These are phyloP conservation scores for Coccyzus lansbergi DNA, from an alignment of 2,797 vertebrate species.

Conservation along the genomic window DNA sequence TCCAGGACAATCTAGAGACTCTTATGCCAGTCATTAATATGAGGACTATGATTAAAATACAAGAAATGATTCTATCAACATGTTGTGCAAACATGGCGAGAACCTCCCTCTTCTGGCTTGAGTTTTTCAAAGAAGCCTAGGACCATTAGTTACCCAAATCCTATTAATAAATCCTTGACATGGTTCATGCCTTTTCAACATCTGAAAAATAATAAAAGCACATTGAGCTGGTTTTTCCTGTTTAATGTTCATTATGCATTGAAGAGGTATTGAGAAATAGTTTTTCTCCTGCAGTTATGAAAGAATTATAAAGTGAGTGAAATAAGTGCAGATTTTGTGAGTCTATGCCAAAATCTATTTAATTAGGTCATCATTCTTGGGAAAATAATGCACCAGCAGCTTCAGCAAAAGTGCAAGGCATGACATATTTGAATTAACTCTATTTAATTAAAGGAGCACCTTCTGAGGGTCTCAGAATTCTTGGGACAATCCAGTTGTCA, in stretches of 20 bases:
- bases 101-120: not conserved
- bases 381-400: conserved; percentile 61
- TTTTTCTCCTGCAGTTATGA: conserved; percentile 48
- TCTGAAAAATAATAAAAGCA: conserved; percentile 33
- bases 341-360: conserved; percentile 67
- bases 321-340: conserved; percentile 43
- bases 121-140: conserved; percentile 27
- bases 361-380: conserved; percentile 72
- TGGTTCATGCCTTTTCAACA: conserved; percentile 39
- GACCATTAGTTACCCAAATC: not conserved
- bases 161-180: conserved; percentile 14
- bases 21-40: not conserved
- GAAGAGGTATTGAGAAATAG: conserved; percentile 47
- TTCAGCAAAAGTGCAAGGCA: conserved; percentile 56
- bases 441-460: conserved; percentile 64
- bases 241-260: conserved; percentile 38
- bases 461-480: conserved; percentile 57
- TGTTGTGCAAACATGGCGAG: conserved; percentile 37
- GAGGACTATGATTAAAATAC: conserved; percentile 7
- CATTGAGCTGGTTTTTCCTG: conserved; percentile 51
- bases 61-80: conserved; percentile 2
- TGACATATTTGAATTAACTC: conserved; percentile 67
- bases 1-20: conserved; percentile 15
- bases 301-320: conserved; percentile 54
- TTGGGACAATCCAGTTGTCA: conserved; percentile 34